Conservation (phyloP, 2,797 vertebrate genomes). For the Sphenodon punctatus region DNA sequence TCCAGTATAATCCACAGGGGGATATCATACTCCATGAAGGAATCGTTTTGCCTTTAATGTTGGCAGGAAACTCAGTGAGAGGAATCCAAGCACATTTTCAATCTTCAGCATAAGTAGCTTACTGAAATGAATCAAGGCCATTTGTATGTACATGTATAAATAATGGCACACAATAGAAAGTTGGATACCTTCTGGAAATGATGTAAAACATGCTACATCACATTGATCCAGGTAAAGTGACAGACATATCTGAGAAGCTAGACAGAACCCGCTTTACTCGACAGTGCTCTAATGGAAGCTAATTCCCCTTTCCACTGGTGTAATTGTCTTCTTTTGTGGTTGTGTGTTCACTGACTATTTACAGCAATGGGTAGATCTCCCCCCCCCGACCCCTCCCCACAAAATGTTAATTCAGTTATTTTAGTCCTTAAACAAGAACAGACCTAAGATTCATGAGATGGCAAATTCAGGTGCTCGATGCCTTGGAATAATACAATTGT, state of each 20-base stretch:
- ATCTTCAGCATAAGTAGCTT: conserved; percentile 25
- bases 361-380: not conserved
- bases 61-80: not conserved
- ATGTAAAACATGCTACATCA: conserved; percentile 46
- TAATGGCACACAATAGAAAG: conserved; percentile 47
- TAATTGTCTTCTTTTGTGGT: conserved; percentile 17
- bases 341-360: conserved; percentile 17
- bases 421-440: conserved; percentile 43
- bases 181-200: conserved; percentile 45
- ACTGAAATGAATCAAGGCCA: conserved; percentile 49
- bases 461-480: conserved; percentile 38
- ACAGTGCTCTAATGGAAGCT: conserved; percentile 21
- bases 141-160: conserved; percentile 36
- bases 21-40: conserved; percentile 29
- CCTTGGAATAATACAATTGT: conserved; percentile 49
- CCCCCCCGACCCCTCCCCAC: conserved; percentile 17
- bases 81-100: conserved; percentile 41
- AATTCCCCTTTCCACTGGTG: conserved; percentile 2
- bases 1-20: not conserved
- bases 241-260: conserved; percentile 11
- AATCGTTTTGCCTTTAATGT: too few relatives aligned
- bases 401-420: conserved; percentile 49
- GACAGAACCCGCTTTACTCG: conserved; percentile 11
- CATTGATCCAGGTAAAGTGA: conserved; percentile 40
- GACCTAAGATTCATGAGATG: conserved; percentile 27